Conservation (phyloP, 1,140 invertebrate genomes). For the Phenacoccus solenopsis region DNA sequence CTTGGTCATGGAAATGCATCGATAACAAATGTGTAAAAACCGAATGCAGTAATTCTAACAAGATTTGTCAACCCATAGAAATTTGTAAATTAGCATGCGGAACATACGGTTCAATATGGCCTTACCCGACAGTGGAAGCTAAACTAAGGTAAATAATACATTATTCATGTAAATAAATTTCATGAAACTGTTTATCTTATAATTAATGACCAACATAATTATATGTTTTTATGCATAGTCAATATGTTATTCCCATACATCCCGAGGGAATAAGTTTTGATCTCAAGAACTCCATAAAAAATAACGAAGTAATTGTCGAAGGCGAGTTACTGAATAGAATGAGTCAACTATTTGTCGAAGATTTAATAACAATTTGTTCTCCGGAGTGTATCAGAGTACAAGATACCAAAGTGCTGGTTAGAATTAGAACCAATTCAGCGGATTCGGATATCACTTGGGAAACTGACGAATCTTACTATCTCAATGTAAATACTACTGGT, state of each 20-base stretch:
- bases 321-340: constrained; percentile 27
- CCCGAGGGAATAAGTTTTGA: constrained; percentile 36
- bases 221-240: constrained; percentile 15
- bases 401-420: constrained; percentile 40
- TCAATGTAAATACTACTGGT: constrained; percentile 45
- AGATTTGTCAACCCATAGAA: constrained; percentile 27
- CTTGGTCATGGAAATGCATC: constrained; percentile 30
- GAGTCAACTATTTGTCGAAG: constrained; percentile 39
- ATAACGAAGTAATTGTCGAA: not conserved
- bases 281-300: constrained; percentile 35
- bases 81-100: constrained; percentile 53
- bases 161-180: not conserved
- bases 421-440: constrained; percentile 36
- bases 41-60: not conserved
- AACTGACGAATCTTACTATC: constrained; percentile 49
- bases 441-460: constrained; percentile 42
- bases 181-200: not conserved
- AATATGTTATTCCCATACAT: constrained; percentile 21
- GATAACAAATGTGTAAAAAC: constrained; percentile 30
- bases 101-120: constrained; percentile 52
- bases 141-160: not conserved
- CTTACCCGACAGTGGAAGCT: constrained; percentile 42
- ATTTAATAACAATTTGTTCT: constrained; percentile 42
- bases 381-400: constrained; percentile 38
- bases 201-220: not conserved